Base-by-base conservation (phyloP, 2,797 vertebrate species). In the Sebastes nivosus region DNA sequence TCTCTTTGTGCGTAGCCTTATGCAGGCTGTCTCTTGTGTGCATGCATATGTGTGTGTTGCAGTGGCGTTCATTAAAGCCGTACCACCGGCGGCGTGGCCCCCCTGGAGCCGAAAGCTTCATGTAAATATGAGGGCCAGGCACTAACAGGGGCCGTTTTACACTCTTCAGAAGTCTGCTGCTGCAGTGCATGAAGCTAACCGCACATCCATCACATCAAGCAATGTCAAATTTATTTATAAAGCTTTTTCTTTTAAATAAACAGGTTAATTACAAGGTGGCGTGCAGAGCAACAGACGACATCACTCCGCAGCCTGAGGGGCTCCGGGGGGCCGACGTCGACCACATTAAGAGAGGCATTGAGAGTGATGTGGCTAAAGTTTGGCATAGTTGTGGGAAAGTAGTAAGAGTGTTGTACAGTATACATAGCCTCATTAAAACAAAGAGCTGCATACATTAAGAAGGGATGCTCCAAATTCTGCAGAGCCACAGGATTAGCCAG, bases 231-330 rank as follows among this genome's bases (percentile, higher is more conserved):
- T 59, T 82, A 85, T 87, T 87, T 83, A 76, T 60, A 65, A 72
- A 63, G 57, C 42, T 9, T 75, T 87, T 46, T 42, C 16, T 46
- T 83, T 73, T 9, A 85, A 87, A 87, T 63, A 88, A 87, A 83
- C 83, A 82, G 65, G 80, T 87, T 89, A 90, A 93, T 88, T 83
- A 84, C 32, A 87, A 86, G 69, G 75, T 77, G 58, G 57, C 52
- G 16, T 5, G 55, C 46, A 36, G 61, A 79, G 61, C 32, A 67
- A 65, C 79, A 76, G 75, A 72, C 59, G 20, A 67, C 61, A 69
- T 81, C 75, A 57, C 29, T 81, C 69, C 5, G 8, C 75, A 10
- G 80, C 80, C 72, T 22, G 38, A 5, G 73, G 55, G 38, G 5
- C 66, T 20, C 0, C n/a, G 75, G 67, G n/a, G 27, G 73, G 58